Percentiles rank a stretch among this genome's conserved stretches.
phyloP scores from a whole-genome alignment of 2,113 vertebrate genomes.

The Tachuris rubrigastra region DNA sequence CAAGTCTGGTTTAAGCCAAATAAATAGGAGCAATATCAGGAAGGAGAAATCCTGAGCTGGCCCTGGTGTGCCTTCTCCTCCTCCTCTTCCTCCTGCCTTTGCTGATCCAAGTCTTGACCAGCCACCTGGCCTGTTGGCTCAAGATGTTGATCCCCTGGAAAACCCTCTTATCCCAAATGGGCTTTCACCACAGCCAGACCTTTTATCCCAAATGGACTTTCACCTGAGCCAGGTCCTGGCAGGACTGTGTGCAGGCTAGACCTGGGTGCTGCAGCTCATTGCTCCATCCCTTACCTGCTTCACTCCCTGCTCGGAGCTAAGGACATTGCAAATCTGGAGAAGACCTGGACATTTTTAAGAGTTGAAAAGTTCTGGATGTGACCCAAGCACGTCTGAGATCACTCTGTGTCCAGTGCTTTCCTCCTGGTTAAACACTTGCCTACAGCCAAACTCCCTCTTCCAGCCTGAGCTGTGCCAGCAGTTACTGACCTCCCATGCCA shows the following conservation, averaged over 20 bases:
- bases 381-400: accelerated
- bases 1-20: background rate
- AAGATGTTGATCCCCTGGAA: background rate
- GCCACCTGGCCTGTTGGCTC: background rate
- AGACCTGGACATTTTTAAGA: background rate
- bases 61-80: background rate
- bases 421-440: background rate
- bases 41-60: background rate
- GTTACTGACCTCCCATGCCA: background rate
- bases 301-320: background rate
- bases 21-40: background rate
- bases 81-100: background rate
- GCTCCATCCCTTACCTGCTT: background rate
- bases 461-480: background rate
- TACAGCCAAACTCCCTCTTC: background rate
- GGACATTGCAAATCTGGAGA: background rate
- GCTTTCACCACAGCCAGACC: background rate
- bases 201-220: background rate
- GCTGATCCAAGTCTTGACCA: background rate
- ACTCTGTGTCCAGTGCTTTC: background rate
- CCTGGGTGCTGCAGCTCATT: background rate
- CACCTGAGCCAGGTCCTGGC: background rate
- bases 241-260: background rate
- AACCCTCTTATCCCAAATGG: background rate
- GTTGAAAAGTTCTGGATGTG: background rate